These are phyloP conservation scores for Centrocercus urophasianus DNA, from an alignment of 2,113 vertebrate species.

Conservation along the genomic window DNA sequence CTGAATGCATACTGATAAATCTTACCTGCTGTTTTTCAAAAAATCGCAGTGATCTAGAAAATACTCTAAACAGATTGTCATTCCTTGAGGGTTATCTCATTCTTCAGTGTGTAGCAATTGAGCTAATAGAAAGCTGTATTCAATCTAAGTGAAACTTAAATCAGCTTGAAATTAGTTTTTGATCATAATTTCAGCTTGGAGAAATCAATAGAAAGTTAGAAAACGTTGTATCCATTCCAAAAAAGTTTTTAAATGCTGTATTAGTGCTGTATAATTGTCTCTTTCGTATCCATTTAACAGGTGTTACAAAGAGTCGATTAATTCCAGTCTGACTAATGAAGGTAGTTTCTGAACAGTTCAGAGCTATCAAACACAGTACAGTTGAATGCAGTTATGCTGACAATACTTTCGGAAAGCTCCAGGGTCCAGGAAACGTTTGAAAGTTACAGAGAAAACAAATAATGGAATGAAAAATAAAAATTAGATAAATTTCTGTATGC, in stretches of 20 bases:
- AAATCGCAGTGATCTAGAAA: conserved; percentile 46
- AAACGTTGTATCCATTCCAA: conserved; percentile 33
- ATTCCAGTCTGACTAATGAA: conserved; percentile 39
- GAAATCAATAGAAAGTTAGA: conserved; percentile 60
- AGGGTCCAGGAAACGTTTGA: background rate
- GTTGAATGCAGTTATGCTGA: background rate
- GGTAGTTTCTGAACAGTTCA: background rate
- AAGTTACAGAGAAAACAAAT: conserved; percentile 32
- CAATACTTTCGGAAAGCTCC: background rate
- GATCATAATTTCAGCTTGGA: conserved; percentile 63
- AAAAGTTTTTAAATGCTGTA: conserved; percentile 18
- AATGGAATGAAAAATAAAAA: background rate
- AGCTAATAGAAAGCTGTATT: conserved; percentile 57
- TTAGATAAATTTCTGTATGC: background rate
- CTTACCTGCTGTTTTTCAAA: conserved; percentile 31
- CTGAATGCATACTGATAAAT: background rate
- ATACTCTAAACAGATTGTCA: background rate
- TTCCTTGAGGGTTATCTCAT: conserved; percentile 35
- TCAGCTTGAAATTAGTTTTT: conserved; percentile 62
- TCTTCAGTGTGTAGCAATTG: conserved; percentile 36
- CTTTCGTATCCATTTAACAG: conserved; percentile 40
- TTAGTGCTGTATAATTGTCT: background rate
- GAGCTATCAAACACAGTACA: background rate
- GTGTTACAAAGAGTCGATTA: conserved; percentile 18
- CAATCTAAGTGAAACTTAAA: conserved; percentile 58